phyloP scores from a whole-genome alignment of 2,113 vertebrate genomes.

The Nematolebias whitei region DNA sequence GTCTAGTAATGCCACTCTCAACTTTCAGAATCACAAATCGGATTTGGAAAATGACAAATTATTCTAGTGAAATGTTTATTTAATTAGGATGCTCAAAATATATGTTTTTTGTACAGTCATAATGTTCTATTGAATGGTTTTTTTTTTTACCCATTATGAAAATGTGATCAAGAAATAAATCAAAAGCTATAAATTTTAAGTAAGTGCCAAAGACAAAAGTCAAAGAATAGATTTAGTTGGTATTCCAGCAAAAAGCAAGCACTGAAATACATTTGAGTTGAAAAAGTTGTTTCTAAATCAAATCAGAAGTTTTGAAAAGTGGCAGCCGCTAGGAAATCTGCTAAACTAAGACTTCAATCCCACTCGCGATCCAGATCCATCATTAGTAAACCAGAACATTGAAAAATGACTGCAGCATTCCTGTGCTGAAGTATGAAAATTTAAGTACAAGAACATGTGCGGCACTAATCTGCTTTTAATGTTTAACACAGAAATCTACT shows the following conservation, averaged over 20 bases:
- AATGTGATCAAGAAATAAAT: not conserved
- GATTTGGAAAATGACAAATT: not conserved
- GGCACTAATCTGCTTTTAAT: constrained; percentile 26
- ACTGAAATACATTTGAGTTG: constrained; percentile 17
- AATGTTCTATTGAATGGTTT: not conserved
- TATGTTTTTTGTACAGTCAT: too few species aligned
- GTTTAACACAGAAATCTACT: constrained; percentile 34
- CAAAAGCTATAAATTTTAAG: not conserved
- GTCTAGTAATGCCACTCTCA: constrained; percentile 38
- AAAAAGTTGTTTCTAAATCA: constrained; percentile 20
- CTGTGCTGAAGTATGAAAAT: constrained; percentile 25
- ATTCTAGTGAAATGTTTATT: constrained; percentile 11
- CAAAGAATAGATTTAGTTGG: not conserved
- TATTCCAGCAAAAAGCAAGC: constrained; percentile 20
- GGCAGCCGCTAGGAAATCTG: constrained; percentile 16
- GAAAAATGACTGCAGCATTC: not conserved
- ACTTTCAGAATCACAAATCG: constrained; percentile 50
- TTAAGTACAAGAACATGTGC: constrained; percentile 17
- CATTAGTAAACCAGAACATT: constrained; percentile 43
- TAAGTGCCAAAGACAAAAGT: not conserved
- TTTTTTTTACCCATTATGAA: not conserved
- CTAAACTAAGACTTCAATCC: constrained; percentile 15
- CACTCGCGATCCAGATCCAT: constrained; percentile 26
- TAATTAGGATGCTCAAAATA: not conserved
- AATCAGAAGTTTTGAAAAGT: constrained; percentile 21